Conservation (phyloP, 2,113 vertebrate species). For the Drymodes brunneopygia region DNA sequence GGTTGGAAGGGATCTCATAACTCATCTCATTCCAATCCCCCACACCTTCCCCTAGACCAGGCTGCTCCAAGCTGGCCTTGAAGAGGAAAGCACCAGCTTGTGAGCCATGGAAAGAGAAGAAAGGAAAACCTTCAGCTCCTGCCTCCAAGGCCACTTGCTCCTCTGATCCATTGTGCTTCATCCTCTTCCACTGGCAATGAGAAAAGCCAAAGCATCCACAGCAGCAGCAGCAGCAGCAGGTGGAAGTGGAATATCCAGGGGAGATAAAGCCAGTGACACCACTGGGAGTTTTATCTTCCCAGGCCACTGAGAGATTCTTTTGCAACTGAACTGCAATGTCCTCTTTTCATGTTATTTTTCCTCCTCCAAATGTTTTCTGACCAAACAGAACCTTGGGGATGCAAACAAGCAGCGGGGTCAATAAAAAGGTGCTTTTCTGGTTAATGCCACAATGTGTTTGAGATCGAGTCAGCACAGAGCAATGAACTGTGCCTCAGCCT, state of each 20-base stretch:
- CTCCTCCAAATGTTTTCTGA: not conserved
- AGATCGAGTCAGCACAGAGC: not conserved
- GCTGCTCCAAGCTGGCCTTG: not conserved
- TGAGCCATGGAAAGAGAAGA: not conserved
- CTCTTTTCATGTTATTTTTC: not conserved
- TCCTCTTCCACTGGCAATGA: not conserved
- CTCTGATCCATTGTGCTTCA: not conserved
- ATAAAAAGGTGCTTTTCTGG: not conserved
- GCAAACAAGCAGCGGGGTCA: not conserved
- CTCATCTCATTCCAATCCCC: not conserved
- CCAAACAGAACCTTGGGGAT: not conserved
- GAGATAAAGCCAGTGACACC: fast-evolving
- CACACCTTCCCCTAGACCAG: not conserved
- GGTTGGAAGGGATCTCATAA: not conserved
- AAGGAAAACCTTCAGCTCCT: not conserved
- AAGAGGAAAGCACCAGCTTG: not conserved
- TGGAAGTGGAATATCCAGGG: not conserved
- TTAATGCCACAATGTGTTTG: not conserved
- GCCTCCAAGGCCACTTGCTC: not conserved
- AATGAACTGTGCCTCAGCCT: not conserved
- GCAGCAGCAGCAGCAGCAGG: fast-evolving
- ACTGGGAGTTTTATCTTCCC: not conserved
- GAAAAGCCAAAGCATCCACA: not conserved
- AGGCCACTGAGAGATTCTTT: not conserved
- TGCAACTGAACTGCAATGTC: not conserved